Base-by-base conservation (phyloP, 2,113 vertebrate genomes). In the Phoxinus phoxinus region DNA sequence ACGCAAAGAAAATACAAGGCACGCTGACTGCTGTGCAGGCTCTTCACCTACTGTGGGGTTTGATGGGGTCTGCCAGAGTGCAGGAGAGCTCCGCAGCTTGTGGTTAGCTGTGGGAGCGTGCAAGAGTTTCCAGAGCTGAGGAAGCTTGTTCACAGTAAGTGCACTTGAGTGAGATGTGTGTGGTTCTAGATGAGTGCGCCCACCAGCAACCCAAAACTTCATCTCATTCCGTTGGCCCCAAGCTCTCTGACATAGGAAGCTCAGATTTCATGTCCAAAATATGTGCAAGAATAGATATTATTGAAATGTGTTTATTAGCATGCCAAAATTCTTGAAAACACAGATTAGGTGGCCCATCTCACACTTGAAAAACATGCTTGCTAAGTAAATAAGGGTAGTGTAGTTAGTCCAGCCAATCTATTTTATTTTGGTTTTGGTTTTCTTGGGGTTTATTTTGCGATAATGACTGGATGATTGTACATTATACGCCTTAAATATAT, bases 51-150 rank as follows among this genome's bases (percentile, higher is more conserved):
- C 84, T 77, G 48, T 72, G 56, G 83, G 75, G 13, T 73, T 23
- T 63, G 35, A 44, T 7, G 86, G 59, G 80, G 84, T 85, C 86
- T 89, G 75, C 86, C 84, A 89, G 46, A 87, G 86, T 83, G 80
- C 84, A 76, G 6, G 78, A 79, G 88, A 41, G 81, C 27, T 85
- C 21, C 7, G 27, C 67, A 69, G 73, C 63, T 80, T 87, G 86
- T 58, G 86, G 85, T 83, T 84, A 78, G 71, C 75, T 30, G 67
- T 73, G 56, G 74, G 75, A 73, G 78, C 25, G 1, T 73, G 63
- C 80, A 59, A 44, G 81, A 82, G 51, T 78, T 86, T 86, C 77
- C 81, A 84, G 63, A 65, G 58, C 30, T 12, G 53, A 75, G 25
- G 37, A n/a, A 61, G 12, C 41, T 73, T 86, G 69, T 72, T 83